A percentile compares a stretch with the other conserved stretches of the same genome.
These are phyloP conservation scores for Sebastes oblongus DNA, from an alignment of 2,797 vertebrate species.

Conservation along the genomic window DNA sequence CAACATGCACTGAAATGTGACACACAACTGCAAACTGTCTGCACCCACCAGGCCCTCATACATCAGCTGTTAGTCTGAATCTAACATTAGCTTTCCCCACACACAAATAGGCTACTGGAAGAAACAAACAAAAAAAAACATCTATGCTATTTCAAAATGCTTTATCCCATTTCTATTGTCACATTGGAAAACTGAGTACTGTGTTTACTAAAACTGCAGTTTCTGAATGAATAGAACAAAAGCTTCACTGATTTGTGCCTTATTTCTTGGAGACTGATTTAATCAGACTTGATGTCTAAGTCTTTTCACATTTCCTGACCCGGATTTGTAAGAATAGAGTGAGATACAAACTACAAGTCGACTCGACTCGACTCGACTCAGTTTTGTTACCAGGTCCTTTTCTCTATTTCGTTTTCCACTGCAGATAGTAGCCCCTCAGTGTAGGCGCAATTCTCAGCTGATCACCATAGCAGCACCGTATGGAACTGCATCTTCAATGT, in stretches of 20 bases:
- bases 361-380: neutral
- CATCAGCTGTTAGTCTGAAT: neutral
- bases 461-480: neutral
- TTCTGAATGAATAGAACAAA: neutral
- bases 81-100: constrained; percentile 6
- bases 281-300: neutral
- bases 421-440: no score
- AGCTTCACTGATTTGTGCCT: neutral
- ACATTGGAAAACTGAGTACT: neutral
- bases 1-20: constrained; percentile 61
- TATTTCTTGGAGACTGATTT: neutral
- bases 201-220: neutral
- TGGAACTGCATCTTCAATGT: no score
- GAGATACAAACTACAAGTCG: neutral
- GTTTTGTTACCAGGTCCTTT: neutral
- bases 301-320: neutral
- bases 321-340: neutral
- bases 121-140: neutral
- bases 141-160: neutral
- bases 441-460: neutral
- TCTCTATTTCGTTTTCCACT: no score
- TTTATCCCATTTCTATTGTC: neutral
- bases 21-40: constrained; percentile 56
- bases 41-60: neutral
- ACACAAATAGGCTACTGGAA: neutral